A percentile compares a stretch with the other conserved stretches of the same genome.
Conservation (phyloP, 2,113 vertebrate genomes). For the Alligator sinensis region DNA sequence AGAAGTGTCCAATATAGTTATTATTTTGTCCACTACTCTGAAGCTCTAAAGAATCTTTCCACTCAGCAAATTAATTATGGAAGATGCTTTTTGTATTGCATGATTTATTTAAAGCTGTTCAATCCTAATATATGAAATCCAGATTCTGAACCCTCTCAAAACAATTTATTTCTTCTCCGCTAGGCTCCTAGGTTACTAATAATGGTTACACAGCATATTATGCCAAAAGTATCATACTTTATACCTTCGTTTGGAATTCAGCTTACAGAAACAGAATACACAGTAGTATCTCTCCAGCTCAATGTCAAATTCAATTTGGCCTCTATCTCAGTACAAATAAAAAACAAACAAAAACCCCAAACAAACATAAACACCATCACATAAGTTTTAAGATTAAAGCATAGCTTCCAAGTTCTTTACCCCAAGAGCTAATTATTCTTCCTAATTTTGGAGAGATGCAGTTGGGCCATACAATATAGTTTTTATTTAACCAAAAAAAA, state of each 20-base stretch:
- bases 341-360: not conserved
- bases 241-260: conserved; percentile 70
- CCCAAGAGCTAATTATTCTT: conserved; percentile 47
- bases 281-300: conserved; percentile 49
- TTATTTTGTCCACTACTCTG: not conserved
- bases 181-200: conserved; percentile 55
- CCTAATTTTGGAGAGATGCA: conserved; percentile 30
- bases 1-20: conserved; percentile 14
- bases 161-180: conserved; percentile 64
- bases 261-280: conserved; percentile 45
- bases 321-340: not conserved
- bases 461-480: conserved; percentile 13
- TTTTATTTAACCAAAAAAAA: not conserved
- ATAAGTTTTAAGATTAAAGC: conserved; percentile 21
- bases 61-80: conserved; percentile 63
- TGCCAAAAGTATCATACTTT: conserved; percentile 65
- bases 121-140: conserved; percentile 67
- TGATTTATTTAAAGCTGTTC: conserved; percentile 76
- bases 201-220: conserved; percentile 44
- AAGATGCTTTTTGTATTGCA: conserved; percentile 70
- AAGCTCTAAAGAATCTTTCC: conserved; percentile 54
- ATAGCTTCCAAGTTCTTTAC: not conserved
- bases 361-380: not conserved
- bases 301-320: conserved; percentile 43
- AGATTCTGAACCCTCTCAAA: conserved; percentile 70